phyloP scores from a whole-genome alignment of 2,797 vertebrate genomes.

The Leptoclinus maculatus region DNA sequence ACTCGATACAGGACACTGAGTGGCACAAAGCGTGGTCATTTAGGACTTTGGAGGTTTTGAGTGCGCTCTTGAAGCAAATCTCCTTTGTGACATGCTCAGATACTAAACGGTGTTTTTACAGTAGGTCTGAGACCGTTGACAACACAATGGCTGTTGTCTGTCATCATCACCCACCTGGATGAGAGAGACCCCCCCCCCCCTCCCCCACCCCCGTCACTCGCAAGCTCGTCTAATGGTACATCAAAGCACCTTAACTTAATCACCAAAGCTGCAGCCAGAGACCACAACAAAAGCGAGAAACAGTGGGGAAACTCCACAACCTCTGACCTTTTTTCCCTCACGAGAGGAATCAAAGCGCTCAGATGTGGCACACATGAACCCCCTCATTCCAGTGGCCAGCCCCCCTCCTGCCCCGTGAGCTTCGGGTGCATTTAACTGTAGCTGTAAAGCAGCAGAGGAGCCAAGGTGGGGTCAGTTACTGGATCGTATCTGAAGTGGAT shows the following conservation, averaged over 20 bases:
- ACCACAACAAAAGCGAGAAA: slow-evolving; percentile 70
- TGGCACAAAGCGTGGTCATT: slow-evolving; percentile 43
- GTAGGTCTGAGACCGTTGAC: slow-evolving; percentile 57
- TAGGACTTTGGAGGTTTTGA: slow-evolving; percentile 50
- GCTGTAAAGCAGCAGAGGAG: slow-evolving; percentile 18
- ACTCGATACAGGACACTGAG: slow-evolving; percentile 25
- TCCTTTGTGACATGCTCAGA: slow-evolving; percentile 35
- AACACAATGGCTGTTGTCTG: slow-evolving; percentile 52
- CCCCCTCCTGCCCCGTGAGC: slow-evolving; percentile 18
- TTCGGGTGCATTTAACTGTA: slow-evolving; percentile 42
- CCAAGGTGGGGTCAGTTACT: slow-evolving; percentile 39
- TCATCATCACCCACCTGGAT: slow-evolving; percentile 55
- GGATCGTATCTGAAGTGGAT: slow-evolving; percentile 57
- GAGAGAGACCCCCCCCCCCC: slow-evolving; percentile 17
- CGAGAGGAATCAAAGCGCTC: slow-evolving; percentile 66
- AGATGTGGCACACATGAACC: slow-evolving; percentile 68
- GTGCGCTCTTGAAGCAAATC: slow-evolving; percentile 43
- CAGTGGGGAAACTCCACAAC: slow-evolving; percentile 60
- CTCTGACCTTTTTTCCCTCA: slow-evolving; percentile 65
- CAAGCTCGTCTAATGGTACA: slow-evolving; percentile 49
- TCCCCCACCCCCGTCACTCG: slow-evolving; percentile 11
- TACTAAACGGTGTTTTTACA: slow-evolving; percentile 61
- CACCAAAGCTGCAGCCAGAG: slow-evolving; percentile 53
- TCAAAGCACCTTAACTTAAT: slow-evolving; percentile 67
- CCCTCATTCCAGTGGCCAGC: slow-evolving; percentile 38